Evolutionary conservation across 2,888 invertebrate genomes (phyloP).

Genomic region (Acleris holmiana): DNA sequence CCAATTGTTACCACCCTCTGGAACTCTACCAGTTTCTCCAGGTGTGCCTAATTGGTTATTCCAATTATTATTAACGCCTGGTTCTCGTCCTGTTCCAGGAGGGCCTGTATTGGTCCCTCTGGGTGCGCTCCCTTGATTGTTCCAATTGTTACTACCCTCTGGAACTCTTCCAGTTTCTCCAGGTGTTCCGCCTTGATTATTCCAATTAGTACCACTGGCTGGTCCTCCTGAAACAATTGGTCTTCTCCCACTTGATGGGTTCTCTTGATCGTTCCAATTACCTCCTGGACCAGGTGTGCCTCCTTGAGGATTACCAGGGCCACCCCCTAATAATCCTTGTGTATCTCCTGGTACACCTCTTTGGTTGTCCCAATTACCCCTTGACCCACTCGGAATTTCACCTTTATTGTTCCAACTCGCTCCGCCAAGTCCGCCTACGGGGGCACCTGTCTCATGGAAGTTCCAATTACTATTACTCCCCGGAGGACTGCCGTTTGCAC

Average conservation of each 20-base stretch:
- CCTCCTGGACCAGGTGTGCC: background rate
- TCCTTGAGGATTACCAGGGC: constrained; percentile 7
- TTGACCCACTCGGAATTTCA: background rate
- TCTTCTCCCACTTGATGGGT: no score
- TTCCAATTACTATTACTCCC: background rate
- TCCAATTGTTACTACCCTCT: constrained; percentile 16
- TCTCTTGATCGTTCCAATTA: constrained; percentile 11
- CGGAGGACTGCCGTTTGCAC: background rate
- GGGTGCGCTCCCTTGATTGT: constrained; percentile 3
- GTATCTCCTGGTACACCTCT: no score
- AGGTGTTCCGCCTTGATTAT: constrained; percentile 13
- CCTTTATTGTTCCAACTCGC: background rate
- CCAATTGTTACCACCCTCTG: constrained; percentile 18
- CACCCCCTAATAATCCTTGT: background rate
- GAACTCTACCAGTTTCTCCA: background rate
- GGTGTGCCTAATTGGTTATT: constrained; percentile 13
- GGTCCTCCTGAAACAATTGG: no score
- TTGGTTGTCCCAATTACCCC: background rate
- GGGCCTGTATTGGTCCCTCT: constrained; percentile 37
- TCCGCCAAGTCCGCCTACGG: background rate
- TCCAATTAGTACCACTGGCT: constrained; percentile 5
- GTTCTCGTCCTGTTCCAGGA: constrained; percentile 9
- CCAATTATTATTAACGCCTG: constrained; percentile 7
- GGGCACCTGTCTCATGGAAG: background rate
- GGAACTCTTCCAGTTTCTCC: background rate